These are phyloP conservation scores for Synchiropus splendidus DNA, from an alignment of 2,113 vertebrate genomes.

Conservation along the genomic window DNA sequence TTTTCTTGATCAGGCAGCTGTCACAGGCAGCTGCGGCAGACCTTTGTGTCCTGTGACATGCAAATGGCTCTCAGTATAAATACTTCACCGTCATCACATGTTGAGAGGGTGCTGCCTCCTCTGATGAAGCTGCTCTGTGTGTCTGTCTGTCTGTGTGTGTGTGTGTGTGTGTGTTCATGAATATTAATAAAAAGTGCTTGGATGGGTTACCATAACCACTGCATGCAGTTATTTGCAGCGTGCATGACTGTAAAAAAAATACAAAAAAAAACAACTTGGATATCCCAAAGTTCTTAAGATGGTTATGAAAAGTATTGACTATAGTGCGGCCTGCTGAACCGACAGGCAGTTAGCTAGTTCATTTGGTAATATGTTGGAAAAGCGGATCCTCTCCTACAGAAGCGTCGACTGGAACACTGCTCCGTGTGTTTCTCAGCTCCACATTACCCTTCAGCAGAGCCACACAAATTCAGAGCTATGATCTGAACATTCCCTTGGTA, in stretches of 20 bases:
- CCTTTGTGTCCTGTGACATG: conserved; percentile 69
- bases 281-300: conserved; percentile 81
- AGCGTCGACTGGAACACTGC: no score
- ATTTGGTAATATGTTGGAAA: no score
- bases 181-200: conserved; percentile 99
- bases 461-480: conserved; percentile 34
- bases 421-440: no score
- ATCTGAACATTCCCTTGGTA: conserved; percentile 58
- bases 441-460: conserved; percentile 1
- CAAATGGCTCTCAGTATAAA: conserved; percentile 89
- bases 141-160: conserved; percentile 99
- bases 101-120: conserved; percentile 82
- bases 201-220: conserved; percentile 99
- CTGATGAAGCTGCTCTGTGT: conserved; percentile 99
- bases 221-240: conserved; percentile 98
- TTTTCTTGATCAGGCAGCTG: conserved; percentile 91
- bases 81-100: conserved; percentile 87
- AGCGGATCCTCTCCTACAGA: no score
- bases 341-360: conserved; percentile 7
- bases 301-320: conserved; percentile 53
- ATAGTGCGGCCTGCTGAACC: conserved; percentile 19
- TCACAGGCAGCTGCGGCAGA: conserved; percentile 84
- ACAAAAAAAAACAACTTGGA: no score
- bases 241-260: conserved; percentile 77
- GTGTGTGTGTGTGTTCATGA: conserved; percentile 99